Conservation (phyloP, 1,140 invertebrate genomes). For the Stegodyphus dumicola region DNA sequence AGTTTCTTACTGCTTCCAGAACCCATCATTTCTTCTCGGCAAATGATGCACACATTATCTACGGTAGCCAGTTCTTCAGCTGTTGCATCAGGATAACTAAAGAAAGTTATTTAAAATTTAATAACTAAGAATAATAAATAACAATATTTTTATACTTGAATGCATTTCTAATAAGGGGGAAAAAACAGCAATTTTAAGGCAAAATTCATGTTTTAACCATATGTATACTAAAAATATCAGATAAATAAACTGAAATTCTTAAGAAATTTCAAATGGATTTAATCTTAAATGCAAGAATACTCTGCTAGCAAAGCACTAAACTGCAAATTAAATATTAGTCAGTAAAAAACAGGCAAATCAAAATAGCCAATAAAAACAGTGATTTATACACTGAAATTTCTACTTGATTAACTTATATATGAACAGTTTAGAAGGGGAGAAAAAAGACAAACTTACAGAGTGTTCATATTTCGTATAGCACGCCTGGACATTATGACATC, state of each 20-base stretch:
- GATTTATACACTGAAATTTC: too few species aligned
- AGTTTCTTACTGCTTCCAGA: conserved; percentile 89
- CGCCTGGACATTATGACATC: conserved; percentile 97
- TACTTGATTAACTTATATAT: too few species aligned
- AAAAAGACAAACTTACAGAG: conserved; percentile 74
- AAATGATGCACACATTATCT: conserved; percentile 99
- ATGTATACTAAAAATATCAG: too few species aligned
- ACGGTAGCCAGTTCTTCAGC: conserved; percentile 90
- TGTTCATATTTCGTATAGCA: conserved; percentile 98
- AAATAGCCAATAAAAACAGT: too few species aligned
- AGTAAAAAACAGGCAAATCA: too few species aligned
- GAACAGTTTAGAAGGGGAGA: neutral
- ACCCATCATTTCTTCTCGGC: conserved; percentile 80
- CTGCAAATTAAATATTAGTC: too few species aligned
- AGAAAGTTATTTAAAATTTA: conserved; percentile 27
- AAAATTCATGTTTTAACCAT: too few species aligned
- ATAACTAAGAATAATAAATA: neutral
- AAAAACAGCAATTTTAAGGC: neutral
- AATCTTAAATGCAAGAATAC: too few species aligned
- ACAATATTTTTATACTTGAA: neutral
- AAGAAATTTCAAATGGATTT: too few species aligned
- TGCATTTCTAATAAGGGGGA: neutral
- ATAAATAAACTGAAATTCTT: too few species aligned
- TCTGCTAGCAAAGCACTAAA: too few species aligned
- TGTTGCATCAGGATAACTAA: conserved; percentile 90